Percentiles rank a stretch among this genome's conserved stretches.
Evolutionary conservation across 2,888 invertebrate species (phyloP).

Genomic region (Tiliacea citrago): DNA sequence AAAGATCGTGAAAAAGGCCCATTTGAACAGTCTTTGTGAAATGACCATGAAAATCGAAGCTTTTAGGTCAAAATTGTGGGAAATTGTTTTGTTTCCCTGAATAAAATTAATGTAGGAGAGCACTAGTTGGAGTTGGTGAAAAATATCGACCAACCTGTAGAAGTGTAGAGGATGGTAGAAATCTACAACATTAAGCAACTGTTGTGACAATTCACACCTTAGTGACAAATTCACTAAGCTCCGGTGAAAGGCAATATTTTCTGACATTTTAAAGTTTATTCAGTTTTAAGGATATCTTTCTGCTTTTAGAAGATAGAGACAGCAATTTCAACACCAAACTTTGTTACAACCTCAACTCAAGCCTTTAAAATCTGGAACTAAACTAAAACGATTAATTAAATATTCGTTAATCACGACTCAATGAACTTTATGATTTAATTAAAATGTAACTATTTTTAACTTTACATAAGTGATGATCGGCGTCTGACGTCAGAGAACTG

Average conservation of each 20-base stretch:
- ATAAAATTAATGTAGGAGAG: background rate
- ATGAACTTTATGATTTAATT: constrained; percentile 26
- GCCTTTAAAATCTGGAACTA: background rate
- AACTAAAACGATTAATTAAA: background rate
- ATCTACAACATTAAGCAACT: constrained; percentile 4
- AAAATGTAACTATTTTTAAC: constrained; percentile 18
- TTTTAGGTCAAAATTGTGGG: background rate
- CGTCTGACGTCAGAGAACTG: constrained; percentile 50
- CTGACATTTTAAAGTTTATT: constrained; percentile 9
- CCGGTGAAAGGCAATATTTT: constrained; percentile 25
- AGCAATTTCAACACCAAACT: background rate
- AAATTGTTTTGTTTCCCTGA: background rate
- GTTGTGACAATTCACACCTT: constrained; percentile 35
- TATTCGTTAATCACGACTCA: background rate
- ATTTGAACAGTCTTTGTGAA: background rate
- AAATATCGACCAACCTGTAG: background rate
- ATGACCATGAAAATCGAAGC: background rate
- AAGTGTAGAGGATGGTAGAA: constrained; percentile 7
- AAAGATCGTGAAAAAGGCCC: background rate
- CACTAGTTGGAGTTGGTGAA: background rate
- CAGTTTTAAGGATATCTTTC: background rate
- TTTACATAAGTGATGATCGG: constrained; percentile 12
- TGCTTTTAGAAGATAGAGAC: background rate
- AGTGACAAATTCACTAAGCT: constrained; percentile 15
- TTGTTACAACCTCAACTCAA: background rate